Percentiles rank a stretch among this genome's conserved stretches.
phyloP scores from a whole-genome alignment of 2,113 vertebrate genomes.

The Scatophagus argus region DNA sequence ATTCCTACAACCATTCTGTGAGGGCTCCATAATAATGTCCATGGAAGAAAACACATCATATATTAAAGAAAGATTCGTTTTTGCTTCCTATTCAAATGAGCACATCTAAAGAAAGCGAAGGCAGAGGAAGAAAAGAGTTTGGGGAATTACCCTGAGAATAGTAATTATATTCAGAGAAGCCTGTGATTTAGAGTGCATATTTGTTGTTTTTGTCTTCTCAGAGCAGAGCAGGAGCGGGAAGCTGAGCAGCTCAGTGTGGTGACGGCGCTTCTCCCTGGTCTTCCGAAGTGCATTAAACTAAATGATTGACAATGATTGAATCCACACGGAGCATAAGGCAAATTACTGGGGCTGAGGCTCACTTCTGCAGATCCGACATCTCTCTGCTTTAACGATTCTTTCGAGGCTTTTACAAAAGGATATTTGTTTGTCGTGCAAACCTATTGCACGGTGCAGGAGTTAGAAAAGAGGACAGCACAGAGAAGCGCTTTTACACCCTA shows the following conservation, averaged over 20 bases:
- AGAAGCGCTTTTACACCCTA: slow-evolving; percentile 5
- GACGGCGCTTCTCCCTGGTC: slow-evolving; percentile 49
- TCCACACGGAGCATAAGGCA: slow-evolving; percentile 61
- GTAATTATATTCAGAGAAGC: slow-evolving; percentile 77
- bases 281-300: slow-evolving; percentile 71
- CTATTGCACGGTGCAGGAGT: background rate
- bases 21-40: slow-evolving; percentile 76
- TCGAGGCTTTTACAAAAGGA: slow-evolving; percentile 18
- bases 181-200: slow-evolving; percentile 69
- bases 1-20: slow-evolving; percentile 72
- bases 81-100: slow-evolving; percentile 79
- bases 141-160: slow-evolving; percentile 73
- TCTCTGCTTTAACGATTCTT: slow-evolving; percentile 32
- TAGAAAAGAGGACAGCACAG: background rate
- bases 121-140: slow-evolving; percentile 40
- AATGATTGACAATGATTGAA: slow-evolving; percentile 79
- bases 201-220: slow-evolving; percentile 68
- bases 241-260: slow-evolving; percentile 41
- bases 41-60: slow-evolving; percentile 73
- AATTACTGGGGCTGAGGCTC: slow-evolving; percentile 58
- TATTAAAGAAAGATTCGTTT: slow-evolving; percentile 71
- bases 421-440: slow-evolving; percentile 52
- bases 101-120: slow-evolving; percentile 63
- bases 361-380: slow-evolving; percentile 44
- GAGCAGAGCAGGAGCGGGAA: slow-evolving; percentile 56